A percentile compares a stretch with the other conserved stretches of the same genome.
phyloP scores from a whole-genome alignment of 2,797 vertebrate genomes.

The Anomalospiza imberbis region DNA sequence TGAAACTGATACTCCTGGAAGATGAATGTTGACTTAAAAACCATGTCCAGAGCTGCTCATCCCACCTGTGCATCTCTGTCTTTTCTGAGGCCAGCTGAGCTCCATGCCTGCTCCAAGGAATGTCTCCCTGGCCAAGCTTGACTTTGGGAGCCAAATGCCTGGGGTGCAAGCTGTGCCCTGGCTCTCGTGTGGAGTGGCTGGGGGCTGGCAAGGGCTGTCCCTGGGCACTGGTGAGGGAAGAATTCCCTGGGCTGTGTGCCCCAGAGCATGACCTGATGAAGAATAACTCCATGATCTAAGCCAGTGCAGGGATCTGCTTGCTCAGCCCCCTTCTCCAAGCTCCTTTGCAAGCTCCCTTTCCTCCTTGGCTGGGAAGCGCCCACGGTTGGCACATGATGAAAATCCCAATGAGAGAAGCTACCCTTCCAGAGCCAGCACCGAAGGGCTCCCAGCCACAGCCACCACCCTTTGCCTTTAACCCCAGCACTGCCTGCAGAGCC shows the following conservation, averaged over 20 bases:
- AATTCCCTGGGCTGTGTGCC: not conserved
- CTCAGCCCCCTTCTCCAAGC: not conserved
- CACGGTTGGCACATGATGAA: not conserved
- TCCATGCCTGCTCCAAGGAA: not conserved
- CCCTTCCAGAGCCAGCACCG: not conserved
- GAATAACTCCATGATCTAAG: not conserved
- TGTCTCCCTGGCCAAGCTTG: not conserved
- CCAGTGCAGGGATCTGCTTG: not conserved
- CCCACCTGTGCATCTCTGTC: not conserved
- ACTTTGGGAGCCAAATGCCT: not conserved
- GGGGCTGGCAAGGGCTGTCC: not conserved
- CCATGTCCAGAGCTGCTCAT: fast-evolving
- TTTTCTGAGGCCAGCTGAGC: not conserved
- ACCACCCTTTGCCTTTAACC: not conserved
- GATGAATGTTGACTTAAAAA: not conserved
- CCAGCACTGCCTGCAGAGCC: not conserved
- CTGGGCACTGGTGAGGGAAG: fast-evolving
- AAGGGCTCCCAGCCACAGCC: not conserved
- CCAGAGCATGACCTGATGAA: fast-evolving
- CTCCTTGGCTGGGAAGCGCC: not conserved
- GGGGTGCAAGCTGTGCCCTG: fast-evolving
- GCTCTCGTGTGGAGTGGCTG: fast-evolving
- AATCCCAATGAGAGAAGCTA: not conserved
- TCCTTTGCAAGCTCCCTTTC: not conserved
- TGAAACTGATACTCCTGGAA: not conserved